A percentile compares a stretch with the other conserved stretches of the same genome.
Conservation (phyloP, 2,888 invertebrate species). For the Myopa tessellatipennis region DNA sequence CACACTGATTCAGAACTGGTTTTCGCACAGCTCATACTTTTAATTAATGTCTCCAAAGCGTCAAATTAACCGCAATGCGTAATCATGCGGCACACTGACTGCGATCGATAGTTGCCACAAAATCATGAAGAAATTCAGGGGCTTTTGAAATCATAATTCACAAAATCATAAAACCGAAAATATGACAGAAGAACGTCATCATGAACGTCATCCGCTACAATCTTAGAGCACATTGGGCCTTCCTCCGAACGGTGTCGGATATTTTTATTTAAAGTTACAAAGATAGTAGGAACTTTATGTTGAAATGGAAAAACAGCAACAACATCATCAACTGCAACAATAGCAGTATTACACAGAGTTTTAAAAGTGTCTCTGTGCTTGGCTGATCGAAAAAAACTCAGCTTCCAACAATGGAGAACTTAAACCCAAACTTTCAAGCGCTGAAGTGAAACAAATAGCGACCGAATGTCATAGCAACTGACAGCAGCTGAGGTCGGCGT, state of each 20-base stretch:
- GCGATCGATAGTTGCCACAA: too few species aligned
- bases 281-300: conserved; percentile 1
- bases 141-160: too few species aligned
- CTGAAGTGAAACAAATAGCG: conserved; percentile 38
- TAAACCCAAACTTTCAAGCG: conserved; percentile 25
- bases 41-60: too few species aligned
- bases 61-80: too few species aligned
- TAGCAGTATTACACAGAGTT: neutral
- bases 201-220: too few species aligned
- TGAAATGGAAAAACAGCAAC: neutral
- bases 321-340: neutral
- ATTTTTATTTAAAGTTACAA: neutral
- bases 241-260: neutral
- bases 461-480: conserved; percentile 38
- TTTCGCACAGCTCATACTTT: too few species aligned
- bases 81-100: too few species aligned
- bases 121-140: too few species aligned
- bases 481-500: conserved; percentile 28
- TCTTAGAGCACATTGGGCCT: too few species aligned
- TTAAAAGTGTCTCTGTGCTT: neutral
- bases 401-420: conserved; percentile 8
- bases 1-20: too few species aligned
- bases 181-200: too few species aligned
- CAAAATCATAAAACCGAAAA: too few species aligned
- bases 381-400: neutral